Percentiles rank a stretch among this genome's conserved stretches.
phyloP scores from a whole-genome alignment of 35 echinoderm and acorn worm species.

The Amphiura filiformis region DNA sequence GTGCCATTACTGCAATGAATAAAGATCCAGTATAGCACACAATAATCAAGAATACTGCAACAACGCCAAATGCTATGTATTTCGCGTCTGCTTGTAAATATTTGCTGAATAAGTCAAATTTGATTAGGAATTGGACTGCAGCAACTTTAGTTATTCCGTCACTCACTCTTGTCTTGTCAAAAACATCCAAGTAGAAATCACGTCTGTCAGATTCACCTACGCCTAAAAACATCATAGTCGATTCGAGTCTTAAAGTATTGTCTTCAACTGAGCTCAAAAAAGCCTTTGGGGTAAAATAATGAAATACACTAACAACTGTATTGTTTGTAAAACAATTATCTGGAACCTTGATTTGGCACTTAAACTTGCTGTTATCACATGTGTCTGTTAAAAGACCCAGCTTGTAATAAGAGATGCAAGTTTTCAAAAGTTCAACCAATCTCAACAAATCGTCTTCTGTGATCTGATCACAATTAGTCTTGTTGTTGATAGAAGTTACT shows the following conservation, averaged over 20 bases:
- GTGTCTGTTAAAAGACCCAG: background rate
- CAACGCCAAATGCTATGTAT: slow-evolving; percentile 10
- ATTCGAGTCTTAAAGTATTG: background rate
- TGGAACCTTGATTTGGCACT: background rate
- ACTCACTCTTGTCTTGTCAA: background rate
- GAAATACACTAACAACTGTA: background rate
- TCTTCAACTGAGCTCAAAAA: background rate
- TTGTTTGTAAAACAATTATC: background rate
- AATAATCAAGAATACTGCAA: slow-evolving; percentile 14
- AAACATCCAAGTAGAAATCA: background rate
- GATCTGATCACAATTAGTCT: background rate
- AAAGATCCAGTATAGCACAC: slow-evolving; percentile 49
- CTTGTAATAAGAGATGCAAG: background rate
- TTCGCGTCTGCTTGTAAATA: background rate
- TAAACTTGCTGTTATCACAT: no score
- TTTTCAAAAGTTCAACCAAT: background rate
- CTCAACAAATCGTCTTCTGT: background rate
- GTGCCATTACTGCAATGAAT: slow-evolving; percentile 45
- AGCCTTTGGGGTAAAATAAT: slow-evolving; percentile 9
- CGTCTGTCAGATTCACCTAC: background rate
- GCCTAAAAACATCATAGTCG: slow-evolving; percentile 10
- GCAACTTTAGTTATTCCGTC: background rate
- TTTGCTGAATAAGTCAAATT: slow-evolving; percentile 18
- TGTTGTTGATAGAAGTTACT: background rate
- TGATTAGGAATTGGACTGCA: slow-evolving; percentile 22